A percentile compares a stretch with the other conserved stretches of the same genome.
phyloP scores from a whole-genome alignment of 2,888 invertebrate species.

The Platycheirus albimanus region DNA sequence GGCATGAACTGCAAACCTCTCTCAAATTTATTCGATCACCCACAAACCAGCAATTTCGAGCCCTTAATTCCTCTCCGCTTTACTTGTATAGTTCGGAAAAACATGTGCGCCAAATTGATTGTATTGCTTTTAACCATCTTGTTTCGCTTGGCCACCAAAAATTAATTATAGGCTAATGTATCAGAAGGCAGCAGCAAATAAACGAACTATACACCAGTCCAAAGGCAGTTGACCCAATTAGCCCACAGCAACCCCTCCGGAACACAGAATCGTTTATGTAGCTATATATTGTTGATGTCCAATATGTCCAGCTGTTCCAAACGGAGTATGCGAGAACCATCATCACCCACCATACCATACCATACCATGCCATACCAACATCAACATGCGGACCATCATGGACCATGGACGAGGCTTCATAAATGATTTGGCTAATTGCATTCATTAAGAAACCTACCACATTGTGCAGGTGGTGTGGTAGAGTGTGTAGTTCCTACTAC shows the following conservation, averaged over 20 bases:
- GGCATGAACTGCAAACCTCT: too few species aligned
- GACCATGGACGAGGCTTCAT: slow-evolving; percentile 59
- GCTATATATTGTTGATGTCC: not conserved
- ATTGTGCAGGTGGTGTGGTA: slow-evolving; percentile 54
- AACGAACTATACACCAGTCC: slow-evolving; percentile 25
- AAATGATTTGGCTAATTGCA: slow-evolving; percentile 74
- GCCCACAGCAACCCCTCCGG: slow-evolving; percentile 29
- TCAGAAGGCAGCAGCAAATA: slow-evolving; percentile 50
- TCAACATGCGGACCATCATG: too few species aligned
- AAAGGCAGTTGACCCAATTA: slow-evolving; percentile 69
- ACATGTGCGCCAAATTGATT: slow-evolving; percentile 43
- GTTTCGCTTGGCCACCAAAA: slow-evolving; percentile 38
- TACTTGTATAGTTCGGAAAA: not conserved
- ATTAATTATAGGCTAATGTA: slow-evolving; percentile 67
- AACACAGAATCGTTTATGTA: not conserved
- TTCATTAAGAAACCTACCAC: slow-evolving; percentile 73
- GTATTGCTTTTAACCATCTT: slow-evolving; percentile 14
- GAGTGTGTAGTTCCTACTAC: slow-evolving; percentile 27
- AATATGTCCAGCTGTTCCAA: slow-evolving; percentile 24
- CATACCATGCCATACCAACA: not conserved
- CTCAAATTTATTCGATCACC: too few species aligned
- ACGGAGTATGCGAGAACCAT: not conserved
- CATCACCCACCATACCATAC: not conserved
- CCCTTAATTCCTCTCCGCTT: slow-evolving; percentile 3
- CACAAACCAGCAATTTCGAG: slow-evolving; percentile 11